Conservation (phyloP, 2,113 vertebrate genomes). For the Ceuthmochares aereus region DNA sequence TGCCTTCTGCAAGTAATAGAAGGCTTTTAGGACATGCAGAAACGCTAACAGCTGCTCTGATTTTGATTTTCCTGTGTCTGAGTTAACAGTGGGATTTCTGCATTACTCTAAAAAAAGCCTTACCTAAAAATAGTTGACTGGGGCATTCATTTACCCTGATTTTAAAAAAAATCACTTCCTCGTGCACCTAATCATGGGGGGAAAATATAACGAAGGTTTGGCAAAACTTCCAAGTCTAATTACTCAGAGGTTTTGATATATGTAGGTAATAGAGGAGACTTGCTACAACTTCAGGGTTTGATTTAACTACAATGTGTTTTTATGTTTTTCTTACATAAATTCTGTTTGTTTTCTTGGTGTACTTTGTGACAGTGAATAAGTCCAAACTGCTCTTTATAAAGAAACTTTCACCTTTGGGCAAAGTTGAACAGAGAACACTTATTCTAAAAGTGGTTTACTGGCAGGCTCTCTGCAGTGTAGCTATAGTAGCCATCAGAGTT, state of each 20-base stretch:
- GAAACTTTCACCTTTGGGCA: slow-evolving; percentile 49
- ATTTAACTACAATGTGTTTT: neutral
- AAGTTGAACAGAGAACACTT: slow-evolving; percentile 32
- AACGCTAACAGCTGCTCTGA: neutral
- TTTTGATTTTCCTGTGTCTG: neutral
- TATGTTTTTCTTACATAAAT: neutral
- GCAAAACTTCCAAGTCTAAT: neutral
- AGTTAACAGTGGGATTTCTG: neutral
- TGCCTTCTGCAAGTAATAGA: neutral
- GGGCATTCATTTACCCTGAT: neutral
- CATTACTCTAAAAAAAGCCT: neutral
- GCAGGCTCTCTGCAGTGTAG: neutral
- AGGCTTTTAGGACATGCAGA: neutral
- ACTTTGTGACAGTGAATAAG: slow-evolving; percentile 40
- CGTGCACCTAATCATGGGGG: neutral
- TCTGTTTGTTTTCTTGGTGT: neutral
- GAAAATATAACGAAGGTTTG: neutral
- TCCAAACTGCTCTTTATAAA: slow-evolving; percentile 16
- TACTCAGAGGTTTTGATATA: neutral
- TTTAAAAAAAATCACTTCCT: neutral
- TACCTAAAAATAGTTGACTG: neutral
- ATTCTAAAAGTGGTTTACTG: neutral
- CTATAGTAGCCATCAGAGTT: neutral
- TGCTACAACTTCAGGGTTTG: neutral
- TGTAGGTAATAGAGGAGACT: neutral